Evolutionary conservation across 2,888 invertebrate genomes (phyloP), one percentile per base, ranked within the genome.

Genomic region (Lasius platythorax): DNA sequence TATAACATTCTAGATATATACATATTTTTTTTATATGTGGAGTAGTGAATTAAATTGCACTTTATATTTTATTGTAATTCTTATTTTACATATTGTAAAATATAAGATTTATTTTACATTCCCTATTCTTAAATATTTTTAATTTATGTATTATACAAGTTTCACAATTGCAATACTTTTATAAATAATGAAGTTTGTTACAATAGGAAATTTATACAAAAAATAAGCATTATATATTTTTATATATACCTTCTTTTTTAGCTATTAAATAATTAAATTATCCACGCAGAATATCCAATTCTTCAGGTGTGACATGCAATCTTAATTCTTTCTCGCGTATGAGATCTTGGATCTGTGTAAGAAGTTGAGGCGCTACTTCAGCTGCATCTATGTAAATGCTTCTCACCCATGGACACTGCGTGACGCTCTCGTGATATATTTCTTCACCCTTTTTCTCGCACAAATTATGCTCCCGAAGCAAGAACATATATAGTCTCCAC

Each of bases 301-400:
- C 98, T 94, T 97, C 97, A 0, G 97, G 97, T 66, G 97, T 96
- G 66, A 98, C 97, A 94, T 97, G 98, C 91, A 97, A 95, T 76
- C 98, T 96, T 85, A 98, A 95, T 92, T 97, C 96, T 92, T 97
- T 97, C 93, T 98, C 98, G 76, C 97, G 96, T 92, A 98, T 96
- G 82, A 97, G 95, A 95, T 98, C 98, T 92, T 97, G 97, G 89
- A 98, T 96, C 95, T 97, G 97, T 0, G 96, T 95, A 86, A 95
- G 87, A 84, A 94, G 87, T 87, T 95, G 95, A 50, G 96, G 97
- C 58, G 97, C 96, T 90, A 96, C 96, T 87, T 96, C 96, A 1
- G 96, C 96, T 4, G 97, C 97, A 93, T 97, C 97, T 87, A 97
- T 95, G 90, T 97, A 97, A 64, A 97, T 93, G 5, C 96, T 92